A percentile compares a stretch with the other conserved stretches of the same genome.
Conservation (phyloP, 2,888 invertebrate species). For the Papilio elwesi region DNA sequence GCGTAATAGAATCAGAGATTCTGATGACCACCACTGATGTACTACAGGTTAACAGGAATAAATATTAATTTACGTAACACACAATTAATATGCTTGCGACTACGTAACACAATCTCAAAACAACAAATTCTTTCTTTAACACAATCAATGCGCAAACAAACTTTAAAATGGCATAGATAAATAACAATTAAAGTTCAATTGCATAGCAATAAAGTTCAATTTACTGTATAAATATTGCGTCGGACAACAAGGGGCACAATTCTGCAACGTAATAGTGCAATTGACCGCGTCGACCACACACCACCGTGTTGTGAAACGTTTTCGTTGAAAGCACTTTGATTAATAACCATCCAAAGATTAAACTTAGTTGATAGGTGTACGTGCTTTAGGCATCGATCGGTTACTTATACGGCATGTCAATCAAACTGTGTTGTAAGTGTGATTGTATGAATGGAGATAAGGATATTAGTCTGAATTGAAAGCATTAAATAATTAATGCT, state of each 20-base stretch:
- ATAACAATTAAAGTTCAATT: conserved; percentile 20
- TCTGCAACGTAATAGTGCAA: conserved; percentile 52
- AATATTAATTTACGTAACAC: not conserved
- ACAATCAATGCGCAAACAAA: not conserved
- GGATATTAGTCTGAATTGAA: not conserved
- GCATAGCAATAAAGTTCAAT: conserved; percentile 24
- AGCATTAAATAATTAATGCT: conserved; percentile 1
- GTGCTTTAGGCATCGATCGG: conserved; percentile 36
- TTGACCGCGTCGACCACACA: conserved; percentile 49
- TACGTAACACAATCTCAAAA: not conserved
- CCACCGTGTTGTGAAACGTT: conserved; percentile 48
- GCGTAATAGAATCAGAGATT: too few species aligned
- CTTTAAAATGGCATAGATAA: conserved; percentile 5
- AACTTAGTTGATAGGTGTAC: conserved; percentile 39
- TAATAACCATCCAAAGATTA: conserved; percentile 50
- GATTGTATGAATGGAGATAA: conserved; percentile 12
- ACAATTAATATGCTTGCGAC: conserved; percentile 8
- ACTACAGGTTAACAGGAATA: not conserved
- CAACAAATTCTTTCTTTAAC: not conserved
- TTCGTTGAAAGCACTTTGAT: conserved; percentile 51
- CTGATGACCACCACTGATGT: not conserved
- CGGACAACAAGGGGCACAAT: conserved; percentile 46
- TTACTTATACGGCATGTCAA: conserved; percentile 46
- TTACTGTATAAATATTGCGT: conserved; percentile 12
- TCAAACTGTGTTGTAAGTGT: conserved; percentile 43